Evolutionary conservation across 92 coral and sea anemone genomes (phyloP), one percentile per base, ranked within the genome.

Genomic region (Chrysogorgia sp.): DNA sequence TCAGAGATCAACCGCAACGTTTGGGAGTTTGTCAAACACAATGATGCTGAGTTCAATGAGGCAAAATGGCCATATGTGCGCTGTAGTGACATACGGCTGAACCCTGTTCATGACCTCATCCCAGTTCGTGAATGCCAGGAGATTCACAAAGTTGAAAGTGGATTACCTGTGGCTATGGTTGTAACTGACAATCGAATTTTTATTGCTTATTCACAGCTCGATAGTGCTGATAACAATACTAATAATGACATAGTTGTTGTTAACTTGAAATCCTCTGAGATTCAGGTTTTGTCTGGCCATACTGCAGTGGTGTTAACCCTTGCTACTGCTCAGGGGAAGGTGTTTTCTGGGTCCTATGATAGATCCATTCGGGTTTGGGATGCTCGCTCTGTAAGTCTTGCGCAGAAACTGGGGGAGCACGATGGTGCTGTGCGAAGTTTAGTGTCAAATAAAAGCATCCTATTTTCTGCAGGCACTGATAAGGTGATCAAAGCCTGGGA

Each of bases 1-100:
- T 92, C 98, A 7, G 98, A 94, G 64, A 81, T 94, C 15, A 91
- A 91, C 74, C 86, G 97, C 7, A 89, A 93, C 79, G 97, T 94
- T 15, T 87, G 94, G 92, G 89, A 87, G 76, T 91, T 77, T 60
- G 89, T 87, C 3, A 48, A 72, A 15, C 84, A 83, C 34, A 81
- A 66, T 35, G 89, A 82, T 58, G 62, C 63, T 7, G 86, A 83
- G 70, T 61, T 71, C 37, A 76, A 67, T 49, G 85, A 74, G 13
- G 66, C 81, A 17, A 83, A 85, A 55, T 91, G 96, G 87, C 90
- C 92, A 6, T 40, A 63, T 13, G 69, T 91, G 25, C 76, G 71
- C 34, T 75, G 69, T 45, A 90, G 83, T 28, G 86, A 69, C 34
- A 83, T 61, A 68, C 45, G 53, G 33, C 4, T 94, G 2, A 82